phyloP scores from a whole-genome alignment of 1,140 invertebrate genomes.

The Fopius arisanus region DNA sequence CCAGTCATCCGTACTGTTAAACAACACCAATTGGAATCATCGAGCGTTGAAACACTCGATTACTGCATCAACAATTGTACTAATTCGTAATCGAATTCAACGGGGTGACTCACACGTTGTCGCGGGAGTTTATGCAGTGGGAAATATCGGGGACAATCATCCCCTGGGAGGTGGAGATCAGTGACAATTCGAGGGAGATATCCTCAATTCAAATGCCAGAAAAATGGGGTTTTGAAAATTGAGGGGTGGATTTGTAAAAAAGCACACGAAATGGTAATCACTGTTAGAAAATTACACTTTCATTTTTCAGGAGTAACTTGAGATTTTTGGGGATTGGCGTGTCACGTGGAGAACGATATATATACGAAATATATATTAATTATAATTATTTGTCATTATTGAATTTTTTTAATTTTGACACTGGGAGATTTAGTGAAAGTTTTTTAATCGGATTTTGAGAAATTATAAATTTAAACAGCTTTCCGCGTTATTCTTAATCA shows the following conservation, averaged over 20 bases:
- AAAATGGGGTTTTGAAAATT: neutral
- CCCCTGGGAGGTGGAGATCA: neutral
- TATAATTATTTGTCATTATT: no score
- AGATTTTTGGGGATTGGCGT: no score
- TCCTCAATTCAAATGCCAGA: neutral
- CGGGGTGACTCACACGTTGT: neutral
- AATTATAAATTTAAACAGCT: no score
- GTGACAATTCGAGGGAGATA: neutral
- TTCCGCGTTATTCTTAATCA: neutral
- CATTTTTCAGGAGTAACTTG: no score
- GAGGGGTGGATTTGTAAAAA: neutral
- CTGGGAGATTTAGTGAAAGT: no score
- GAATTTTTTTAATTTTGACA: no score
- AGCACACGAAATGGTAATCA: neutral
- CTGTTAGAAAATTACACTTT: no score
- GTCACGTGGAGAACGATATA: no score
- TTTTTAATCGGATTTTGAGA: no score
- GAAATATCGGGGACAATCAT: neutral
- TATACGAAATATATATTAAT: no score
- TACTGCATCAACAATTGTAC: constrained; percentile 60
- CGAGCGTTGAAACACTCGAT: constrained; percentile 60
- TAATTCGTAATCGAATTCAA: constrained; percentile 41
- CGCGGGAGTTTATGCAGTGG: neutral
- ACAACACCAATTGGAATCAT: constrained; percentile 48
- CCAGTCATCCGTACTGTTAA: constrained; percentile 44